Evolutionary conservation across 1,140 invertebrate genomes (phyloP).

Genomic region (Rhagoletis pomonella): DNA sequence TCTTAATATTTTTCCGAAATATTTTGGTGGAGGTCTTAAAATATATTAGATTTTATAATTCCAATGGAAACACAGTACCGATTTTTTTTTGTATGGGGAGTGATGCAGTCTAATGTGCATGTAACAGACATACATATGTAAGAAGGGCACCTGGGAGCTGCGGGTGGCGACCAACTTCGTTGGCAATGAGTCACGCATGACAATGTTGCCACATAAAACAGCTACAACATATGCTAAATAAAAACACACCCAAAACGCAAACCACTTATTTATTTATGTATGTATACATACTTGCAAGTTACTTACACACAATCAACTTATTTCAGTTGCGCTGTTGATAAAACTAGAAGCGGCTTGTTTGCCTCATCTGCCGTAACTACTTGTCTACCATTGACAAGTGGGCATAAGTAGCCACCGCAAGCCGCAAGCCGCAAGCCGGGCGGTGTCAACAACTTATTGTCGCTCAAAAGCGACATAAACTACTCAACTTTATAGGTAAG

Average conservation of each 20-base stretch:
- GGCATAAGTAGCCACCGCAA: not conserved
- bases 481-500: not conserved
- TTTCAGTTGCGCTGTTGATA: not conserved
- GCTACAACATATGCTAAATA: not conserved
- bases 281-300: too few species aligned
- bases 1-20: too few species aligned
- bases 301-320: too few species aligned
- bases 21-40: too few species aligned
- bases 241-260: conserved; percentile 43
- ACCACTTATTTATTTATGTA: too few species aligned
- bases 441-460: not conserved
- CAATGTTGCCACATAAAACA: not conserved
- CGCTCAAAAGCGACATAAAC: not conserved
- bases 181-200: not conserved
- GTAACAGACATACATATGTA: too few species aligned
- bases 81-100: too few species aligned
- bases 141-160: too few species aligned
- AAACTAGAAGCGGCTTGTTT: conserved; percentile 24
- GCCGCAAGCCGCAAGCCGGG: not conserved
- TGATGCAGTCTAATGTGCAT: too few species aligned
- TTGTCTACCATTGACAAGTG: not conserved
- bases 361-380: conserved; percentile 1
- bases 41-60: too few species aligned
- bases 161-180: not conserved
- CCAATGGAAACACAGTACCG: too few species aligned